A percentile compares a stretch with the other conserved stretches of the same genome.
Conservation (phyloP, 2,113 vertebrate species). For the Alouatta palliata region DNA sequence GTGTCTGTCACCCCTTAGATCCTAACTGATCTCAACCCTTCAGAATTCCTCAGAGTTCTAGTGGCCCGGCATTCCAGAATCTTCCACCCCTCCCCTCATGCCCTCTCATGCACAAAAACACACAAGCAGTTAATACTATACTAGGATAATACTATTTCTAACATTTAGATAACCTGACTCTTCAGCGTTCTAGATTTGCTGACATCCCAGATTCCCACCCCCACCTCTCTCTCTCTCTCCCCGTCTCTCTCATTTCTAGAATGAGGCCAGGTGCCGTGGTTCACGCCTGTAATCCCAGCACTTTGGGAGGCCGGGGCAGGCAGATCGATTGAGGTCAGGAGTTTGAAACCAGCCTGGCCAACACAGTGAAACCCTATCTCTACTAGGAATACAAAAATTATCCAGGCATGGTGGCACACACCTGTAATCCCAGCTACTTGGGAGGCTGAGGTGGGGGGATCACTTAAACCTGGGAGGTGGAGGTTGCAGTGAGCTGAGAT, state of each 20-base stretch:
- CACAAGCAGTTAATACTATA: neutral
- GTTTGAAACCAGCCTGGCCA: no score
- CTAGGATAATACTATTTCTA: neutral
- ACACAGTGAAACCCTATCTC: no score
- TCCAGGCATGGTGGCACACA: no score
- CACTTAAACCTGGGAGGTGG: no score
- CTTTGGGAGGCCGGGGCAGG: no score
- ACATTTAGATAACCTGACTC: neutral
- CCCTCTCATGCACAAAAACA: neutral
- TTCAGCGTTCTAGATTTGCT: conserved; percentile 1
- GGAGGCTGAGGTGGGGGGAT: no score
- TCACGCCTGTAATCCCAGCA: no score
- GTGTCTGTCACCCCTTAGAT: neutral
- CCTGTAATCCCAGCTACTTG: no score
- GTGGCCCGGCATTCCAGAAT: neutral
- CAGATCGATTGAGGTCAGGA: no score
- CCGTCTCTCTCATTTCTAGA: neutral
- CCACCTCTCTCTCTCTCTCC: neutral
- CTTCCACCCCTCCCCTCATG: neutral
- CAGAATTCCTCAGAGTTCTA: conserved; percentile 10
- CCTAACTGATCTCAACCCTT: neutral
- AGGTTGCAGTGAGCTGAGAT: no score
- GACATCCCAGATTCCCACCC: neutral
- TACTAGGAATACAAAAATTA: no score
- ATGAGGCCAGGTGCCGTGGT: neutral